Base-by-base conservation (phyloP, 2,888 invertebrate genomes). In the Conchocele bisecta region DNA sequence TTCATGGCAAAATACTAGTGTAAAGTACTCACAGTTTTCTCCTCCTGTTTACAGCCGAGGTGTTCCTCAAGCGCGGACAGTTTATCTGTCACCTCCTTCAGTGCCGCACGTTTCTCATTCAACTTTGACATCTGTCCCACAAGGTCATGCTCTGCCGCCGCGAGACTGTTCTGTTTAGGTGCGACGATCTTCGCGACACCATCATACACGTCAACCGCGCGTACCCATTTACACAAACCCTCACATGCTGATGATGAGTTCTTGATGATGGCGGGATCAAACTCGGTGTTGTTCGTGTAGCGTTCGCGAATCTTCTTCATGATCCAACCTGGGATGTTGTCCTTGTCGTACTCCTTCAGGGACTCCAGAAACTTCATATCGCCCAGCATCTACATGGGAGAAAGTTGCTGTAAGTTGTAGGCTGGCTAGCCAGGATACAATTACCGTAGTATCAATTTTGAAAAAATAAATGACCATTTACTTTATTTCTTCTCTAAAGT, bases 161-260 rank as follows among this genome's bases (percentile, higher is more conserved):
- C 76, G 39, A 91, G 76, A 75, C 88, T 89, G 69, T 86, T 83
- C 46, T 82, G 77, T 78, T 91, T 91, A 0, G 91, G 91, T 7
- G 89, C 89, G 11, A 91, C 89, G n/a, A 90, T 87, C 86, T 91
- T 91, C 17, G 86, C 87, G 1, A 91, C 89, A 59, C 87, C 83
- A 57, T 91, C 91, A 78, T 90, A 91, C 53, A 88, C 88, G 39
- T 89, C 89, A 50, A 91, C 84, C 50, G 91, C 91, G 31, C 85
- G 82, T 33, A 91, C 89, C 91, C 91, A 91, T 72, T 89, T 89
- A 75, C 91, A 91, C 29, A 91, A 79, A 41, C 91, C 91, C 64
- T 91, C 91, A 83, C 90, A 90, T 7, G 91, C 91, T 26, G 90
- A 90, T 0, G 91, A 91, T n/a, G 87, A 85, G 41, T 90, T 90